Evolutionary conservation across 1,140 invertebrate genomes (phyloP), one percentile per base, ranked within the genome.

Genomic region (Drosophila sp.): DNA sequence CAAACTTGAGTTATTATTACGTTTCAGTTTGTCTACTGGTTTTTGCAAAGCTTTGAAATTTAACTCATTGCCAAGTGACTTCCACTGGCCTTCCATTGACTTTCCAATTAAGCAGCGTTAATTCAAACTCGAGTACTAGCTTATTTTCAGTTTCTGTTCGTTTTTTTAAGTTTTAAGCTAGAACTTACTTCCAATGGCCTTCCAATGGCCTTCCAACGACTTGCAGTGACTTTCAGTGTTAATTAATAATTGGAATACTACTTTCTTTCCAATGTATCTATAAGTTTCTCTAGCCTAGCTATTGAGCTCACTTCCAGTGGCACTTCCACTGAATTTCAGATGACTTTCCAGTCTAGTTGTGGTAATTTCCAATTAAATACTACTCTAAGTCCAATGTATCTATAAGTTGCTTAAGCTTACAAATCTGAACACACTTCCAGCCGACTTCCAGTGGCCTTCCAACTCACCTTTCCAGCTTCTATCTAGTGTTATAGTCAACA

Each of bases 321-420:
- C 38, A 27, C 62, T 41, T 41, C 21, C 53, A 56, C 21, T 41
- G 14, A 7, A 27, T 25, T 34, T 64, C 6, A 36, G 41, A 11
- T 41, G 18, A 1, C 18, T 14, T 18, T 13, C 25, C 27, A 29
- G 0, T 16, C 14, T 18, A 14, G 2, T 18, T 9, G 41, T 21
- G 8, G 21, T 45, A 13, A 41, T 11, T 9, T 9, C 1, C 1
- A 36, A 11, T 36, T 9, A 2, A 11, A 11, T 36, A 9, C 1
- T 36, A 36, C 4, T 11, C n/a, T 11, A 4, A 11, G 2, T 9
- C 1, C 34, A 9, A 7, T 5, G 11, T 36, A 36, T 36, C 40
- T 14, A 41, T 21, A 18, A 45, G 16, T 45, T 45, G 6, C 16
- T 8, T 43, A 21, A 9, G 16, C 8, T 18, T 18, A 11, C 0